A percentile compares a stretch with the other conserved stretches of the same genome.
Evolutionary conservation across 2,888 invertebrate genomes (phyloP).

Genomic region (Chaitophorus viminalis): DNA sequence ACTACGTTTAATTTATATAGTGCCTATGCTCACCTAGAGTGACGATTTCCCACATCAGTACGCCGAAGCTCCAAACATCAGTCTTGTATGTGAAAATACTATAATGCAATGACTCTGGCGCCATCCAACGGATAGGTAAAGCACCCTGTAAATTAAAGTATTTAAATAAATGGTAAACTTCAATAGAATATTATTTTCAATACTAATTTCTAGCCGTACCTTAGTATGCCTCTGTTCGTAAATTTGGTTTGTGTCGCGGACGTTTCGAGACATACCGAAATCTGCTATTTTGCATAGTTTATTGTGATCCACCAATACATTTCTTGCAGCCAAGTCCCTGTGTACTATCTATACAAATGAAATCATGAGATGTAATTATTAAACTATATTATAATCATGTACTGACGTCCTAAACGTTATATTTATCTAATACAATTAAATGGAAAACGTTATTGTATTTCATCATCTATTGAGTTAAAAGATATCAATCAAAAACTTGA

Average conservation of each 20-base stretch:
- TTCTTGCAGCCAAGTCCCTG: conserved; percentile 84
- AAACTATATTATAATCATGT: background rate
- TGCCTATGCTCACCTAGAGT: conserved; percentile 74
- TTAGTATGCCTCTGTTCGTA: conserved; percentile 69
- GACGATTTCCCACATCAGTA: conserved; percentile 87
- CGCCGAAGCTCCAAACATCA: conserved; percentile 89
- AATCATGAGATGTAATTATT: background rate
- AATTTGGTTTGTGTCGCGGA: conserved; percentile 69
- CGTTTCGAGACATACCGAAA: conserved; percentile 84
- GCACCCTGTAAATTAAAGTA: conserved; percentile 68
- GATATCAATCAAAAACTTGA: background rate
- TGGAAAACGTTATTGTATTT: background rate
- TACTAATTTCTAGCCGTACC: conserved; percentile 64
- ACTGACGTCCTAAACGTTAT: background rate
- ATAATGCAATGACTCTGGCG: conserved; percentile 82
- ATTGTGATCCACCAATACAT: conserved; percentile 84
- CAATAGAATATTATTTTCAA: background rate
- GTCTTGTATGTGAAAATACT: conserved; percentile 83
- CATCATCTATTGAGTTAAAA: background rate
- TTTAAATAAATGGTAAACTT: background rate
- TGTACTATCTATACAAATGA: conserved; percentile 79
- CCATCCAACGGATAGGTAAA: conserved; percentile 85
- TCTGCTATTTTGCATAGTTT: conserved; percentile 89
- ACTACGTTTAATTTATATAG: background rate
- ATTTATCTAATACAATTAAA: background rate